Evolutionary conservation across 1,140 invertebrate species (phyloP), one percentile per base, ranked within the genome.

Genomic region (Aphelinus atriplicis): DNA sequence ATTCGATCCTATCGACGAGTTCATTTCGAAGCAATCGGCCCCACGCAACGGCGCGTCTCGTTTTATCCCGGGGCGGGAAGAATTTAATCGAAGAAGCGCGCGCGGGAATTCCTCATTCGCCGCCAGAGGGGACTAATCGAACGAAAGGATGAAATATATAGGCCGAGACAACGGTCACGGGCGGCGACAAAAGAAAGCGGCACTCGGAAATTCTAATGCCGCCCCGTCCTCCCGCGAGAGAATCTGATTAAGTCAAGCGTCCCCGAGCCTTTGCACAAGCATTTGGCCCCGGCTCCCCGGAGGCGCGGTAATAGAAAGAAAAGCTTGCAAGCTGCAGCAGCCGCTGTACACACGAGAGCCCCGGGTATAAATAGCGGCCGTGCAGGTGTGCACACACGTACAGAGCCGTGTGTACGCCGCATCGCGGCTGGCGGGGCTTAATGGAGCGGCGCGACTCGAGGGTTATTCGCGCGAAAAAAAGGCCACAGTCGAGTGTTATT

Each of bases 391-490:
- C 26, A 0, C 26, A 26, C 26, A 26, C 26, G 26, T 26, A 26
- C 26, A 26, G 26, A 26, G 26, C 26, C 26, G 0, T 0, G 26
- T 26, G 26, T 26, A 26, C 26, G 26, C 26, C 26, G 26, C 26
- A 26, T 26, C 26, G 26, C 26, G 26, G 26, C 26, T 26, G 26
- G 26, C 26, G 26, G 26, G 26, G 26, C 26, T 26, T 64, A 55
- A 71, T 71, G 61, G 61, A 56, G 61, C 46, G 66, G 58, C 10
- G 60, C 26, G 26, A 7, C 45, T 64, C 6, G 57, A 56, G 70
- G 61, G 70, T n/a, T 50, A 64, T 64, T 71, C 60, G 9, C 42
- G 61, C 53, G 62, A 42, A 3, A 65, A 42, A 65, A 63, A 71
- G 46, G 3, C 6, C 2, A 58, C 26, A 58, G 42, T 71, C 47